These are phyloP conservation scores for Pangasius larnaudii DNA, from an alignment of 2,797 vertebrate genomes.

Conservation along the genomic window DNA sequence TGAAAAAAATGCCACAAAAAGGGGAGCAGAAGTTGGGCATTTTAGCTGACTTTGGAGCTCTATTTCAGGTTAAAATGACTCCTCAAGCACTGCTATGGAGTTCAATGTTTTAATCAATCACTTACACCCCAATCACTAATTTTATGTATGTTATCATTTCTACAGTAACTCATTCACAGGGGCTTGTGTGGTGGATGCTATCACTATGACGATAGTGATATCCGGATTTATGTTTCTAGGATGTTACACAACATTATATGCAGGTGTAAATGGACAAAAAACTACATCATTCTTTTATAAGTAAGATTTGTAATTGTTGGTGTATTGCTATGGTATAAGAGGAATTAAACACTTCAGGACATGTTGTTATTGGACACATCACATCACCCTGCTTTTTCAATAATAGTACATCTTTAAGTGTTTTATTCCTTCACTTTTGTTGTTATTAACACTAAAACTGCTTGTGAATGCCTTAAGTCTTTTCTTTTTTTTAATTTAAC, in stretches of 20 bases:
- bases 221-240: not conserved
- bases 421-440: not conserved
- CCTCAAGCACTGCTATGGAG: not conserved
- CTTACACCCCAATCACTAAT: not conserved
- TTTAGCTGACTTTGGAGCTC: constrained; percentile 7
- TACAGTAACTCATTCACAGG: not conserved
- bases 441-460: too few relatives aligned
- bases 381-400: not conserved
- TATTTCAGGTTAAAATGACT: not conserved
- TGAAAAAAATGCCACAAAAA: not conserved
- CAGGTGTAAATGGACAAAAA: not conserved
- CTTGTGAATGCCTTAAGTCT: too few relatives aligned
- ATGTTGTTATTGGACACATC: not conserved
- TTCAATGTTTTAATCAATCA: not conserved
- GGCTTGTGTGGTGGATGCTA: not conserved
- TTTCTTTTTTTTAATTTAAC: not conserved
- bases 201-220: not conserved
- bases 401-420: not conserved
- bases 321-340: not conserved
- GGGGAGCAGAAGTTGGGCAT: not conserved
- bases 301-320: not conserved
- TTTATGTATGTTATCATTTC: not conserved
- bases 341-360: not conserved
- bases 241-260: not conserved
- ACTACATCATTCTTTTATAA: not conserved